Base-by-base conservation (phyloP, 2,888 invertebrate species). In the Nemoura dubitans region DNA sequence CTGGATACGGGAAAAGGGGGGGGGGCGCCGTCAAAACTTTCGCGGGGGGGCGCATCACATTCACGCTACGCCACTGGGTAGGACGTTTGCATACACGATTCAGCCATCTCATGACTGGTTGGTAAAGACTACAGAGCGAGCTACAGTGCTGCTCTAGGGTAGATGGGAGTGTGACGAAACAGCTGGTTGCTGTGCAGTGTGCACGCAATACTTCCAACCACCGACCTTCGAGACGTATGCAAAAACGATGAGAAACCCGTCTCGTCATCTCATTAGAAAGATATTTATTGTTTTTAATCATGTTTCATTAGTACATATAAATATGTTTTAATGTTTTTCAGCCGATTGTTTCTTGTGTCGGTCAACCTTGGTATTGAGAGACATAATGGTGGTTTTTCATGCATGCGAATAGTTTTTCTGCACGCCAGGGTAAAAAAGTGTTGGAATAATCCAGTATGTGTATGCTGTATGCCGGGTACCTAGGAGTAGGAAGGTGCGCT, bases 241-340 rank as follows among this genome's bases (percentile, higher is more conserved):
- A 59, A 59, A 59, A 59, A 59, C 59, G 59, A 10, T 59, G 21
- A 21, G 16, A 59, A 59, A 59, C 21, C 59, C 21, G 59, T 59
- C 59, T 7, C 21, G 59, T 59, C 59, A 59, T 59, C 59, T 59
- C 59, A 59, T 59, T 59, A 59, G 2, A 59, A 7, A 59, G 3
- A 59, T 59, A 59, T 59, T 59, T 59, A 59, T 59, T 59, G 59
- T 59, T 59, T 59, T 59, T 59, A 59, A 59, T 59, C 14, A 59
- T 59, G 21, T 59, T 59, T 59, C 10, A 59, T 59, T 59, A 59
- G 1, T 16, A 59, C 2, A 59, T 10, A 59, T 6, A 6, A 6
- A 6, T 59, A 7, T 59, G 3, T 59, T 59, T 59, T 14, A 14
- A 7, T 10, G 2, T 59, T 59, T 59, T 59, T 59, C 59, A 10